phyloP scores from a whole-genome alignment of 2,113 vertebrate species.

The Erpornis zantholeuca region DNA sequence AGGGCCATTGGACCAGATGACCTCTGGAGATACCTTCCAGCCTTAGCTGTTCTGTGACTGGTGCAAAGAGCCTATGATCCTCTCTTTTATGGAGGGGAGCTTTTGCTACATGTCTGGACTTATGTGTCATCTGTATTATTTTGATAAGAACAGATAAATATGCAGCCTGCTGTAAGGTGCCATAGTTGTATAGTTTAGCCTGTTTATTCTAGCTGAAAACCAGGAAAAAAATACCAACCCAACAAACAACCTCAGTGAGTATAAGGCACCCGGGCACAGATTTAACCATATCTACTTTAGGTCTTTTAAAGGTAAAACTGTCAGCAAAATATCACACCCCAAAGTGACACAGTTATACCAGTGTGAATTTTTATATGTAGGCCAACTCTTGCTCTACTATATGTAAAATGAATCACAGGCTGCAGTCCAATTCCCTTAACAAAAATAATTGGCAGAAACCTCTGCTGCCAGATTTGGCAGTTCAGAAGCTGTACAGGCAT shows the following conservation, averaged over 20 bases:
- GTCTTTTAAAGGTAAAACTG: constrained; percentile 54
- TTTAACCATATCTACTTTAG: constrained; percentile 16
- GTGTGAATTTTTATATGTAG: constrained; percentile 58
- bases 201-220: background rate
- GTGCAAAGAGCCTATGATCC: background rate
- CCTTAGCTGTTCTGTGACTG: background rate
- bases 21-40: background rate
- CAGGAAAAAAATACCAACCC: background rate
- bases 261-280: background rate
- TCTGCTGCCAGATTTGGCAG: constrained; percentile 34
- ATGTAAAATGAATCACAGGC: constrained; percentile 46
- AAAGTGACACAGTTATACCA: constrained; percentile 45
- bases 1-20: background rate
- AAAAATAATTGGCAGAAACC: constrained; percentile 48
- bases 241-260: background rate
- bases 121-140: background rate
- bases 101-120: background rate
- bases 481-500: background rate
- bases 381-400: constrained; percentile 42
- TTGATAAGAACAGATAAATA: background rate
- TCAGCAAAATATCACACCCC: constrained; percentile 55
- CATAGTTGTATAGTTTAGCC: background rate
- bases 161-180: background rate
- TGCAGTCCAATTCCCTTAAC: constrained; percentile 33
- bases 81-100: background rate